These are phyloP conservation scores for Valencia hispanica DNA, from an alignment of 2,797 vertebrate species.

Conservation along the genomic window DNA sequence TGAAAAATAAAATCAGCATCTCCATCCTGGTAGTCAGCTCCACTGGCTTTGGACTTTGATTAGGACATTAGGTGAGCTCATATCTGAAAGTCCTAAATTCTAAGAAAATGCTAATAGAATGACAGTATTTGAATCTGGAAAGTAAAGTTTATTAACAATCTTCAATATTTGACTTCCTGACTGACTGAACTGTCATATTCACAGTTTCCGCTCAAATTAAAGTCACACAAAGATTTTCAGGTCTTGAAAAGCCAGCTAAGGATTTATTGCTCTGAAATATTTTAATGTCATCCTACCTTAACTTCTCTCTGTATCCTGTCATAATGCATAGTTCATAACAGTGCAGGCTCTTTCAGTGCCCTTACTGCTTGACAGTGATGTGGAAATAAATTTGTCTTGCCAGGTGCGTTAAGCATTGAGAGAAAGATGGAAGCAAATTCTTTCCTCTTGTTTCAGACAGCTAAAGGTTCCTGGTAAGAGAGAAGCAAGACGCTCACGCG, in stretches of 20 bases:
- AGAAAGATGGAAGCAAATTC: not conserved
- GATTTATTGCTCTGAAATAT: not conserved
- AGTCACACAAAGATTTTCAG: not conserved
- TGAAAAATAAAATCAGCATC: not conserved
- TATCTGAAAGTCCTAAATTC: not conserved
- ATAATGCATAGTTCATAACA: not conserved
- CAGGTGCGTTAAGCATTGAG: not conserved
- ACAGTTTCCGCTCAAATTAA: not conserved
- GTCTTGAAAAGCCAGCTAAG: not conserved
- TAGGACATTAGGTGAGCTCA: not conserved
- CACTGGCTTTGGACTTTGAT: not conserved
- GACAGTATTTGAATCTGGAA: not conserved
- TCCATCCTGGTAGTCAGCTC: not conserved
- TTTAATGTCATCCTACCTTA: not conserved
- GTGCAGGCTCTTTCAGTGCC: not conserved
- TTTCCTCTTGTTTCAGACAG: slow-evolving; percentile 7
- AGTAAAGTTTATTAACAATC: not conserved
- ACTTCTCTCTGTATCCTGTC: not conserved
- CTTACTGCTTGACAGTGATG: not conserved
- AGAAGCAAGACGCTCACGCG: slow-evolving; percentile 17
- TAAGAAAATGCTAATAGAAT: not conserved
- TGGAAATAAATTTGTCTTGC: not conserved
- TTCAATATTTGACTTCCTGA: not conserved
- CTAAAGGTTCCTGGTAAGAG: slow-evolving; percentile 10
- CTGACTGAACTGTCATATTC: not conserved